Conservation (phyloP, 2,888 invertebrate genomes). For the Leucozona laternaria region DNA sequence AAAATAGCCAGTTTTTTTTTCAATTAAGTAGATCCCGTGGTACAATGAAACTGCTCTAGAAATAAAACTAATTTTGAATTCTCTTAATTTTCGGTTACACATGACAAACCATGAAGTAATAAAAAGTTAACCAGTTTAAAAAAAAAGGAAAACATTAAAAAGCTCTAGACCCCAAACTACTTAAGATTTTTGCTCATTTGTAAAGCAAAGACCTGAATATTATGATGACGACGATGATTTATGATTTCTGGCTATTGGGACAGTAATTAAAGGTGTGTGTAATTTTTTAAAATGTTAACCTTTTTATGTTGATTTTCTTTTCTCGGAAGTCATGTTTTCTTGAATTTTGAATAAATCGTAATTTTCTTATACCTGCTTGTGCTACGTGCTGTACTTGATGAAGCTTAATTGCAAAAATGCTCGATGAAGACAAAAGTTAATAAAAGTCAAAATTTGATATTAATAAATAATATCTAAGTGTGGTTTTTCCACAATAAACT, state of each 20-base stretch:
- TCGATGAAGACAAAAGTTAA: too few species aligned
- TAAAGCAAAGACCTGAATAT: neutral
- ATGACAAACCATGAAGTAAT: constrained; percentile 20
- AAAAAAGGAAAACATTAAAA: neutral
- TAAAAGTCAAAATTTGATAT: too few species aligned
- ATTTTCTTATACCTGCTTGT: neutral
- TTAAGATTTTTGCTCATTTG: constrained; percentile 10
- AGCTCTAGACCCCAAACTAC: neutral
- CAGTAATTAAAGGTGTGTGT: neutral
- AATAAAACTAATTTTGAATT: neutral
- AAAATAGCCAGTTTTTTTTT: too few species aligned
- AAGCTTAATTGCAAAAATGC: neutral
- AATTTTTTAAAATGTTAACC: neutral
- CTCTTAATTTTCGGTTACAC: constrained; percentile 9
- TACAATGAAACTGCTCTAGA: neutral
- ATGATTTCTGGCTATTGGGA: neutral
- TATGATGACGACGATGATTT: constrained; percentile 18
- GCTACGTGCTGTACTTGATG: neutral
- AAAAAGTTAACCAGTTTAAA: neutral
- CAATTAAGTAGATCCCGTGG: neutral
- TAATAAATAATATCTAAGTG: too few species aligned
- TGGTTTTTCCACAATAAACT: too few species aligned
- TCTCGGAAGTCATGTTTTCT: neutral
- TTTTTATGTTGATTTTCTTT: neutral
- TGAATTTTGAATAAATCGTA: neutral